Base-by-base conservation (phyloP, 2,888 invertebrate species). In the Cryptops parisi region DNA sequence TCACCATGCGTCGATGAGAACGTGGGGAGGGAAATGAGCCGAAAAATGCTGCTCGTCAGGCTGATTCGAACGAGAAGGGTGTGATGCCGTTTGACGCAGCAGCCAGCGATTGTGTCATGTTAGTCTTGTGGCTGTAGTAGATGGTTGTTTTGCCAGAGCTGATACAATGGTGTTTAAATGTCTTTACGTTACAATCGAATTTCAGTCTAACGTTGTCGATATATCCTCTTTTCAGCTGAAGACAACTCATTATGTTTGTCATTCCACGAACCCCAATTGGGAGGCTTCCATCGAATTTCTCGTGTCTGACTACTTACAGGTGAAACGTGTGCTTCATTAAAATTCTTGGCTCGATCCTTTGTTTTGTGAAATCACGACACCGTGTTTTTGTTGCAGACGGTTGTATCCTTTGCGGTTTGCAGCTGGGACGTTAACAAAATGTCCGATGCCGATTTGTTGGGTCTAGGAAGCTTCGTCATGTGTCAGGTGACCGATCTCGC, bases 351-450 rank as follows among this genome's bases (percentile, higher is more conserved):
- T 41, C 9, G 6, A 6, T 41, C 19, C 24, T 25, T 47, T 47
- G 21, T 21, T 23, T 19, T 45, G 19, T 19, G 5, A 9, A 45
- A 45, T 19, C 23, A 4, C 23, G 19, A 22, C 15, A 21, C 15
- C 23, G n/a, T 45, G 3, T 45, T 21, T 47, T 26, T 47, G 3
- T 47, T 47, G 21, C 9, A 52, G 52, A 52, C 39, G 24, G 46
- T 46, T 1, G 17, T 55, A 2, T 33, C 51, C 17, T 46, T 55
- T 26, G 52, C 55, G 15, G 69, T 75, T 38, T 75, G 72, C 62
- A 75, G 74, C 46, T 74, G 74, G 74, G 74, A 73, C 58, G 71
- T 72, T 27, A 66, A 67, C 2, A 72, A 71, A 58, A 68, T 69
- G 51, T 65, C 69, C 22, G 73, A 75, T 51, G 71, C 72, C 46